phyloP scores from a whole-genome alignment of 2,888 invertebrate genomes.

The Sympetrum striolatum region DNA sequence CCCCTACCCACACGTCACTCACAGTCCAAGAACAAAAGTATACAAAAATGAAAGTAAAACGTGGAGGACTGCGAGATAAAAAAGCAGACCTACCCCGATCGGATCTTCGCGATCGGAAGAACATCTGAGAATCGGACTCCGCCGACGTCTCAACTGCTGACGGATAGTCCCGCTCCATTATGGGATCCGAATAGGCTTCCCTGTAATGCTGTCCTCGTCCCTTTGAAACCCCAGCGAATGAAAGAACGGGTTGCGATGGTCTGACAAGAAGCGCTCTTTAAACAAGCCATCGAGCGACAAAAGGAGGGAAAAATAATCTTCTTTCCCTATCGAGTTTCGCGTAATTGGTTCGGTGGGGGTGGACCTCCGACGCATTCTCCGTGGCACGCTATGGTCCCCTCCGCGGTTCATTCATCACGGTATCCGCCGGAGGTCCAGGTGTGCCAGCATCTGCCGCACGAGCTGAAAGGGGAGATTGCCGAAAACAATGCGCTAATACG shows the following conservation, averaged over 20 bases:
- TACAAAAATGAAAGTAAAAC: not conserved
- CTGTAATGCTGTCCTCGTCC: not conserved
- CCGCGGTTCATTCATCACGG: not conserved
- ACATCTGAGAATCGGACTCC: not conserved
- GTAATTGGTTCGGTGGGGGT: not conserved
- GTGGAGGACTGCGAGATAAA: not conserved
- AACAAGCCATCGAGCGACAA: not conserved
- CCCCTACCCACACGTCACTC: not conserved
- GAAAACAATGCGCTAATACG: not conserved
- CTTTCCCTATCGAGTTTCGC: not conserved
- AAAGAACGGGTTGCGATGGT: not conserved
- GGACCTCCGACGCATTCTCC: not conserved
- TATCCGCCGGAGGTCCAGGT: not conserved
- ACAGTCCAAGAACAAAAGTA: not conserved
- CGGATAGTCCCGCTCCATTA: not conserved
- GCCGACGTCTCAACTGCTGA: not conserved
- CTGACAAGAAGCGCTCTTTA: not conserved
- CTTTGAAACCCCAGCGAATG: not conserved
- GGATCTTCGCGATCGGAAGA: not conserved
- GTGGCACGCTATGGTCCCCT: not conserved
- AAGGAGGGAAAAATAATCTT: not conserved
- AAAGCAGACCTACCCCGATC: not conserved
- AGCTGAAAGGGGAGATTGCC: not conserved
- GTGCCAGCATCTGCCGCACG: not conserved
- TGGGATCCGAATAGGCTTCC: not conserved